Base-by-base conservation (phyloP, 2,797 vertebrate genomes). In the Podarcis siculus region DNA sequence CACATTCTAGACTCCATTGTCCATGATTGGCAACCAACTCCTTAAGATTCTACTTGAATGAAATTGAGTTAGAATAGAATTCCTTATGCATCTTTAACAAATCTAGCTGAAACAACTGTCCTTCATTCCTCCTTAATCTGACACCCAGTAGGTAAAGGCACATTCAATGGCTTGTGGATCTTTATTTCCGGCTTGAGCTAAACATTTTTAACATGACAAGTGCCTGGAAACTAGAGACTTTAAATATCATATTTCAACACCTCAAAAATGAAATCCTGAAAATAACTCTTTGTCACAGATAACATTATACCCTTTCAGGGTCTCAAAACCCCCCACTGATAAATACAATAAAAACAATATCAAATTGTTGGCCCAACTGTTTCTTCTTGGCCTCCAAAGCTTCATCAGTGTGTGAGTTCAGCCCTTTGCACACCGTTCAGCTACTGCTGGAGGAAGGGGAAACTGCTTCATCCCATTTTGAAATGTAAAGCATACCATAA, bases 391-490 rank as follows among this genome's bases (percentile, higher is more conserved):
- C 49, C 73, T 71, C 37, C 1, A 89, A 6, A 93, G 88, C 64
- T 87, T 91, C 79, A 88, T 87, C 78, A 55, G 30, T 94, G n/a
- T 92, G 73, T 84, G 93, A n/a, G n/a, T 91, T 90, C 73, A 94
- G 17, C 32, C 23, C 91, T 64, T 83, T 89, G 83, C 89, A 80
- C n/a, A 93, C 58, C 93, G 73, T 73, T 91, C 75, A 91, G 37
- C 45, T 78, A 85, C 35, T 90, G 21, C 39, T 75, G 93, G 7
- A 88, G 78, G 35, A 55, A 1, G 92, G 79, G 21, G 2, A 64
- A 85, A 86, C 6, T 81, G 86, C 86, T 85, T 67, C 45, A 86
- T 88, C 81, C 32, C 79, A 77, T 7, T 91, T 55, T 93, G 71
- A 90, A 87, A 83, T 88, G 0, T 75, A 89, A 93, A 25, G 49